phyloP scores from a whole-genome alignment of 1,140 invertebrate species.

The Carposina sasakii region DNA sequence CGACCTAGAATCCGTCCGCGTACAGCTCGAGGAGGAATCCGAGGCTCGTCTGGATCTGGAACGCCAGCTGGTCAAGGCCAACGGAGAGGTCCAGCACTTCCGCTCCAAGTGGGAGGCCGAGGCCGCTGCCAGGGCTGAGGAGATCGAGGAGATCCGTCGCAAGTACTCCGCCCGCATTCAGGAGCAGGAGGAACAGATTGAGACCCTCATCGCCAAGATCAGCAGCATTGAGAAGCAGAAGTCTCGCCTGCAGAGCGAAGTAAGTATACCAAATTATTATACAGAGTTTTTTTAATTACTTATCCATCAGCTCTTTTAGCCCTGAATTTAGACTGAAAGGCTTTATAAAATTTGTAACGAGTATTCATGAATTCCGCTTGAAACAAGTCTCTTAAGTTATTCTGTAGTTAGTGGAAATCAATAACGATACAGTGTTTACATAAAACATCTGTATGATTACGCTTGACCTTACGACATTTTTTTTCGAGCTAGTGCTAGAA shows the following conservation, averaged over 20 bases:
- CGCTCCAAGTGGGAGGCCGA: slow-evolving; percentile 95
- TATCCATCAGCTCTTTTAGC: too few species aligned
- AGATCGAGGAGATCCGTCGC: slow-evolving; percentile 93
- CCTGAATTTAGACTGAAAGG: too few species aligned
- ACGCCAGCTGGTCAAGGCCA: slow-evolving; percentile 93
- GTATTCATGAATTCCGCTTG: too few species aligned
- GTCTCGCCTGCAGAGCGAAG: slow-evolving; percentile 94
- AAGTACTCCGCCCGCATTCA: slow-evolving; percentile 93
- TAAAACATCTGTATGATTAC: too few species aligned
- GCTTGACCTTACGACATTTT: too few species aligned
- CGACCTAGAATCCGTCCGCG: slow-evolving; percentile 93
- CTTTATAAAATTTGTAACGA: too few species aligned
- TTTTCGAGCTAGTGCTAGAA: too few species aligned
- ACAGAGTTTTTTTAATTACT: background rate
- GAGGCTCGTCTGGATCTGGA: slow-evolving; percentile 95
- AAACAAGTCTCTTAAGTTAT: too few species aligned
- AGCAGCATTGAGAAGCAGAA: slow-evolving; percentile 96
- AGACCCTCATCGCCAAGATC: slow-evolving; percentile 91
- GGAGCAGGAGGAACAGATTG: slow-evolving; percentile 97
- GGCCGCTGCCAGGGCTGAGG: slow-evolving; percentile 90
- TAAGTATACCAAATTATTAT: slow-evolving; percentile 16
- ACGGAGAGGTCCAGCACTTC: slow-evolving; percentile 90
- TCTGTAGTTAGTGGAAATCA: too few species aligned
- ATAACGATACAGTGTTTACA: too few species aligned
- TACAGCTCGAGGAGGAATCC: slow-evolving; percentile 96